Percentiles rank a stretch among this genome's conserved stretches.
phyloP scores from a whole-genome alignment of 2,797 vertebrate genomes.

The Mormyrus proboscirostris region DNA sequence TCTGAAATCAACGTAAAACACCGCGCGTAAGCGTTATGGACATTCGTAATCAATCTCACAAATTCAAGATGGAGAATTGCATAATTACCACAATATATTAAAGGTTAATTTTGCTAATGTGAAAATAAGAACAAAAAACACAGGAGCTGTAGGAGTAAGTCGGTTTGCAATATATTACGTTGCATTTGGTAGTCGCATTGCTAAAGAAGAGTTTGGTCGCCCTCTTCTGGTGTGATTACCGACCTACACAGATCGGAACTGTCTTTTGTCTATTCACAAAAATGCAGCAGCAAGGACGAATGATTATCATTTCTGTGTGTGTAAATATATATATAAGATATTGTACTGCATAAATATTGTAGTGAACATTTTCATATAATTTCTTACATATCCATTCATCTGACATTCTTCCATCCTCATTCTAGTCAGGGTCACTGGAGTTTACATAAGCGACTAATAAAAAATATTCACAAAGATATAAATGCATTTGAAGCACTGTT shows the following conservation, averaged over 20 bases:
- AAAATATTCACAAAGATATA: not conserved
- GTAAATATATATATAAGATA: not conserved
- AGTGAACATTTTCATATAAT: not conserved
- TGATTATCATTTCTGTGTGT: not conserved
- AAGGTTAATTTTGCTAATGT: not conserved
- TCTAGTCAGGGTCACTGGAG: not conserved
- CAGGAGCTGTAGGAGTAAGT: not conserved
- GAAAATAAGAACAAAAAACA: not conserved
- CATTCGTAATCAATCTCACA: not conserved
- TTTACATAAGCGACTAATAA: not conserved
- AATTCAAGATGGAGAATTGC: not conserved
- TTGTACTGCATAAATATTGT: not conserved
- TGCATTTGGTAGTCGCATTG: not conserved
- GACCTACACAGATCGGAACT: not conserved
- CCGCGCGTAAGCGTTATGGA: not conserved
- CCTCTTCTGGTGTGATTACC: conserved; percentile 41
- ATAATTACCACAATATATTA: not conserved
- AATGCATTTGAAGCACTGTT: not conserved
- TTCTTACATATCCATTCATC: not conserved
- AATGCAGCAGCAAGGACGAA: not conserved
- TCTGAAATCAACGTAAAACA: not conserved
- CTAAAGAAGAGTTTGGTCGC: conserved; percentile 34
- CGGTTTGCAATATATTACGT: not conserved
- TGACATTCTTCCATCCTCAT: not conserved
- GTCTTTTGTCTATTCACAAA: not conserved